Base-by-base conservation (phyloP, 2,888 invertebrate genomes). In the Xestoiulus laeticollis region DNA sequence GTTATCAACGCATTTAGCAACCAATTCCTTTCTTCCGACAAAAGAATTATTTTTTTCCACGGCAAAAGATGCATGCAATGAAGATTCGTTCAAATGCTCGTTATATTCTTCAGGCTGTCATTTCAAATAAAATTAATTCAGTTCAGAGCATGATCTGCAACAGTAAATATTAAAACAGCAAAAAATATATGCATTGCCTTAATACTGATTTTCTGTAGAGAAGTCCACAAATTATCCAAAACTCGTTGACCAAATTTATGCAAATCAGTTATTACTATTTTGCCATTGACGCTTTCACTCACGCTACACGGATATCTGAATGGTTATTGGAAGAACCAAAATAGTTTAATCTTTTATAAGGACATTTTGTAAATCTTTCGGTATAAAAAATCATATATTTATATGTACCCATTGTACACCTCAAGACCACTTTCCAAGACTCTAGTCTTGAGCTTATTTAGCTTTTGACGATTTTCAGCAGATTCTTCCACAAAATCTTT, bases 251-350 rank as follows among this genome's bases (percentile, higher is more conserved):
- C 92, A 90, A 92, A 92, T 48, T 90, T 87, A 43, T 92, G 91
- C 44, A 92, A 90, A n/a, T 91, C 91, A 10, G 90, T 90, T 1
- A 91, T 91, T 32, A 92, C 89, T 5, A 92, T 91, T 88, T 91
- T 91, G 0, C 90, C 91, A 88, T 91, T 91, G 12, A 90, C 90
- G 22, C 91, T 90, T 32, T 92, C 92, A 85, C 91, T 92, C 92
- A 92, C 92, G 0, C 89, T 88, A 90, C 92, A 92, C 4, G 91
- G 91, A 90, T 92, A 92, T 10, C 92, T 92, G n/a, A 48, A 68
- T 38, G 26, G 12, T 68, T 22, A 59, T n/a, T n/a, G 5, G 6
- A 68, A 68, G 26, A 22, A 48, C 22, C 5, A 59, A 59, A 59
- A n/a, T n/a, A 59, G n/a, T 5, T 16, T 1, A 59, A 59, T n/a